These are phyloP conservation scores for Entomobrya proxima DNA, from an alignment of 2,888 invertebrate genomes.

Conservation along the genomic window DNA sequence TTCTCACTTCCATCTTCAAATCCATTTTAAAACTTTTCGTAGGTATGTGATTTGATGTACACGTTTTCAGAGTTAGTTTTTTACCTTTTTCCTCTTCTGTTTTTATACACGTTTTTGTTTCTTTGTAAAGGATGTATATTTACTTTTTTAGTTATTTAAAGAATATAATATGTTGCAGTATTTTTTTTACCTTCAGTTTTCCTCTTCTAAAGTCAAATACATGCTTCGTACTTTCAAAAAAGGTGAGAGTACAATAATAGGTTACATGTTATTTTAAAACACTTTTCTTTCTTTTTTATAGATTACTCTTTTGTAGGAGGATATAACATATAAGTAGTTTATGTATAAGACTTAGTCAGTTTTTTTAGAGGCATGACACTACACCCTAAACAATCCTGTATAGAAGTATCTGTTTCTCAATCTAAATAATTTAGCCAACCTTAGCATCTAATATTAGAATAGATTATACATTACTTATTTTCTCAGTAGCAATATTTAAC, in stretches of 20 bases:
- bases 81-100: not conserved
- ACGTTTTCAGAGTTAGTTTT: conserved; percentile 12
- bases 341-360: conserved; percentile 50
- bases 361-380: conserved; percentile 46
- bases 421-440: conserved; percentile 17
- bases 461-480: conserved; percentile 30
- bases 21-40: conserved; percentile 8
- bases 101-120: not conserved
- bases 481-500: not conserved
- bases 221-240: not conserved
- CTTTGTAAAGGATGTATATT: not conserved
- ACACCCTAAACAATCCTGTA: conserved; percentile 43
- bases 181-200: not conserved
- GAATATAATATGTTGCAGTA: conserved; percentile 8
- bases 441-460: conserved; percentile 1
- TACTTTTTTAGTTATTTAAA: conserved; percentile 10
- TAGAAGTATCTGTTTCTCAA: conserved; percentile 36
- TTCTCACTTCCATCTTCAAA: conserved; percentile 32
- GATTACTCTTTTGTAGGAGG: not conserved
- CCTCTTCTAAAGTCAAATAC: not conserved
- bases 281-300: not conserved
- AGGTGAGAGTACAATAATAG: conserved; percentile 13
- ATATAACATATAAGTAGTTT: conserved; percentile 16
- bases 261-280: conserved; percentile 13
- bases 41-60: conserved; percentile 29